Percentiles rank a stretch among this genome's conserved stretches.
These are phyloP conservation scores for Erebia epiphron DNA, from an alignment of 2,888 invertebrate species.

Conservation along the genomic window DNA sequence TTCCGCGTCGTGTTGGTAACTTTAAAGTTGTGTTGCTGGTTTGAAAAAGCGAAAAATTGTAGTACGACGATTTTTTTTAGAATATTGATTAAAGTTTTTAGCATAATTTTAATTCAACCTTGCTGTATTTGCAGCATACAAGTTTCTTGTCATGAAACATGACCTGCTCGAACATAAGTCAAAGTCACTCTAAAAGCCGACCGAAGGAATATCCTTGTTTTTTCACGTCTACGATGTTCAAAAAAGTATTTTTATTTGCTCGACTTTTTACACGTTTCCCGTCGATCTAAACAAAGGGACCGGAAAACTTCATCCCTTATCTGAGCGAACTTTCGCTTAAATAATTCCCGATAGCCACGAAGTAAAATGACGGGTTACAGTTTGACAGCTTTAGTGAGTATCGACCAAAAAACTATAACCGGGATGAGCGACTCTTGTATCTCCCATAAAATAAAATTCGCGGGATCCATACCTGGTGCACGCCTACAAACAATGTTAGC, in stretches of 20 bases:
- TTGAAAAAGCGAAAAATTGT: too few relatives aligned
- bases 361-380: slow-evolving; percentile 41
- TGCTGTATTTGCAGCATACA: too few relatives aligned
- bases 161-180: neutral
- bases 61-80: too few relatives aligned
- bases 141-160: neutral
- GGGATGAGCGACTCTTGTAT: slow-evolving; percentile 45
- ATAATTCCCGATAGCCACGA: slow-evolving; percentile 39
- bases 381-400: slow-evolving; percentile 40
- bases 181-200: neutral
- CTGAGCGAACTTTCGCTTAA: slow-evolving; percentile 34
- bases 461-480: slow-evolving; percentile 59
- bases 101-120: too few relatives aligned
- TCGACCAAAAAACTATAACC: slow-evolving; percentile 42
- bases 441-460: slow-evolving; percentile 61
- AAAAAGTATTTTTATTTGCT: slow-evolving; percentile 17
- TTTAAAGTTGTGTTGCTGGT: too few relatives aligned
- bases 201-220: slow-evolving; percentile 9
- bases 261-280: slow-evolving; percentile 26
- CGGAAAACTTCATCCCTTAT: slow-evolving; percentile 34
- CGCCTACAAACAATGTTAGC: slow-evolving; percentile 74
- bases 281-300: slow-evolving; percentile 32
- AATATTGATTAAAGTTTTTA: too few relatives aligned
- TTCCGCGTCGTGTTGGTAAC: too few relatives aligned
- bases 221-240: slow-evolving; percentile 11